Conservation (phyloP, 2,113 vertebrate genomes). For the Muntiacus muntjak region DNA sequence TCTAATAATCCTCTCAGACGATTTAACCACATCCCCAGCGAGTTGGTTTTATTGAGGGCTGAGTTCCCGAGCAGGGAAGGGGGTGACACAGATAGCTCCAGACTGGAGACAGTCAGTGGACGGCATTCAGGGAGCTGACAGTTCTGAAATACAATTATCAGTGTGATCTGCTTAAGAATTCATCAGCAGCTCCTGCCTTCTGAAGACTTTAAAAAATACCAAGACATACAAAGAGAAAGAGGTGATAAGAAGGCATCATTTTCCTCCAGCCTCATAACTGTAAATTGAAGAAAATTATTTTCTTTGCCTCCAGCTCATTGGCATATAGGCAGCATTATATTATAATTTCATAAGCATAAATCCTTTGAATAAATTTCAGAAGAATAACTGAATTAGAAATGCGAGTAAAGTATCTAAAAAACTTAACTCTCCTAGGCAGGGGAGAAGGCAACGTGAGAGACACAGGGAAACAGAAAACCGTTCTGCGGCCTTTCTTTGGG, state of each 20-base stretch:
- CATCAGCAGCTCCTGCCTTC: constrained; percentile 89
- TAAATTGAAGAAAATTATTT: constrained; percentile 93
- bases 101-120: constrained; percentile 86
- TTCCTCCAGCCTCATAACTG: constrained; percentile 87
- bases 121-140: constrained; percentile 90
- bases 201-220: constrained; percentile 84
- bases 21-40: constrained; percentile 87
- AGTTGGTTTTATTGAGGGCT: constrained; percentile 89
- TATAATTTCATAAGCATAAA: constrained; percentile 91
- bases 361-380: constrained; percentile 90
- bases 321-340: constrained; percentile 89
- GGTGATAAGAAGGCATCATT: constrained; percentile 85
- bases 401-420: constrained; percentile 86
- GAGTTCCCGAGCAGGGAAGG: constrained; percentile 77
- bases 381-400: constrained; percentile 90
- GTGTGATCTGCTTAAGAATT: constrained; percentile 97
- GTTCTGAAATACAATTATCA: constrained; percentile 98
- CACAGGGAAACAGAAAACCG: constrained; percentile 40
- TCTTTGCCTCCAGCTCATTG: constrained; percentile 90
- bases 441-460: constrained; percentile 35
- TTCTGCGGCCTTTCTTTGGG: constrained; percentile 46
- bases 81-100: constrained; percentile 89
- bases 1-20: constrained; percentile 92
- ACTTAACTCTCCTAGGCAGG: constrained; percentile 78
- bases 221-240: constrained; percentile 83